Evolutionary conservation across 1,140 invertebrate species (phyloP), one percentile per base, ranked within the genome.

Genomic region (Caenorhabditis latens): DNA sequence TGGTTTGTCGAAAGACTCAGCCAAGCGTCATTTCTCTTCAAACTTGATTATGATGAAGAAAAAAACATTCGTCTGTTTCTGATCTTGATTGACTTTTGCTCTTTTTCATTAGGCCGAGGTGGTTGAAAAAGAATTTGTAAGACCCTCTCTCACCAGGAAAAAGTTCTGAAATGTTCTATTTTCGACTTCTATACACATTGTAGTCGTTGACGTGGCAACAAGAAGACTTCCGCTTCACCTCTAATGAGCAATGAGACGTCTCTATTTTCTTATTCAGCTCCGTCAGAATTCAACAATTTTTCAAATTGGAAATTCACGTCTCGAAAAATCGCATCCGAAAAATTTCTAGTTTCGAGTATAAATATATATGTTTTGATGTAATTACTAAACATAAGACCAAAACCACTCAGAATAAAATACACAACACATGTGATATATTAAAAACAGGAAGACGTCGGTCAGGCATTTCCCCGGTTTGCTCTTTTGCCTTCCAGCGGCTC

Each of bases 321-420:
- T n/a, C 9, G 9, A 65, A 16, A 65, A 6, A 65, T 79, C 46
- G 6, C 13, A 43, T 11, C 19, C 65, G 46, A 71, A 32, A 43
- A 32, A 13, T 63, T 21, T 63, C n/a, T 14, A 63, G 21, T 32
- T 79, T 40, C 63, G 11, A 65, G 40, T 50, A 24, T 79, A 79
- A 50, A 79, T 50, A 79, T 71, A 71, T 79, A 79, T 79, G 71
- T 50, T 79, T 48, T 79, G 43, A 50, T 50, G 71, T 42, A 50
- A 79, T 79, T 79, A 48, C 43, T 11, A 46, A 79, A 9, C 19
- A 8, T 14, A 40, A 79, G 9, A n/a, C 32, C 32, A 32, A 32
- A 32, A 32, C 32, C 32, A 32, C 32, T 32, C 32, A 32, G n/a
- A 32, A 32, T 32, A 32, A 32, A 50, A 11, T n/a, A 79, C 71